phyloP scores from a whole-genome alignment of 37 sponge, comb jelly and placozoan genomes.

The Chondrosia reniformis region DNA sequence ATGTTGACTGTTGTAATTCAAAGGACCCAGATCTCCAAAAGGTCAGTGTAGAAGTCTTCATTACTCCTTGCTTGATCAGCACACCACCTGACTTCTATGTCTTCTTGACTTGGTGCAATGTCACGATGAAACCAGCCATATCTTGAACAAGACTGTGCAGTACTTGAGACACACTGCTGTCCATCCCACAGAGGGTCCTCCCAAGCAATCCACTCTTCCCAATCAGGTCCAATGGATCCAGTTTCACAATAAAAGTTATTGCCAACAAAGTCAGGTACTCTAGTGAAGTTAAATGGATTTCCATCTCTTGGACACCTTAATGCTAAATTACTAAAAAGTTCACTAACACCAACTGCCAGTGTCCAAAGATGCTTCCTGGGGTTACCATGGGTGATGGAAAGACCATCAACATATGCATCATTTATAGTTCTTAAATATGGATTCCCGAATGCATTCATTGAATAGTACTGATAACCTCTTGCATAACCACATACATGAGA shows the following conservation, averaged over 20 bases:
- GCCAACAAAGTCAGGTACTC: too few relatives aligned
- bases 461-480: constrained; percentile 20
- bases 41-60: too few relatives aligned
- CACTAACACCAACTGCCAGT: not conserved
- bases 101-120: not conserved
- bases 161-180: not conserved
- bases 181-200: constrained; percentile 19
- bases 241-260: constrained; percentile 5
- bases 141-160: not conserved
- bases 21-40: too few relatives aligned
- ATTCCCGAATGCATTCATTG: constrained; percentile 1
- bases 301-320: too few relatives aligned
- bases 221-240: not conserved
- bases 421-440: too few relatives aligned
- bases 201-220: constrained; percentile 11
- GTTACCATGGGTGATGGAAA: constrained; percentile 27
- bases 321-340: too few relatives aligned
- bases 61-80: too few relatives aligned
- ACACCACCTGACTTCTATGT: constrained; percentile 21
- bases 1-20: too few relatives aligned
- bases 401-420: constrained; percentile 27
- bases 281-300: too few relatives aligned
- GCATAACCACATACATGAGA: constrained; percentile 28
- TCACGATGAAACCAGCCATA: constrained; percentile 6
- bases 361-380: constrained; percentile 31